Evolutionary conservation across 2,113 vertebrate species (phyloP).

Genomic region (Cyprinus carpio): DNA sequence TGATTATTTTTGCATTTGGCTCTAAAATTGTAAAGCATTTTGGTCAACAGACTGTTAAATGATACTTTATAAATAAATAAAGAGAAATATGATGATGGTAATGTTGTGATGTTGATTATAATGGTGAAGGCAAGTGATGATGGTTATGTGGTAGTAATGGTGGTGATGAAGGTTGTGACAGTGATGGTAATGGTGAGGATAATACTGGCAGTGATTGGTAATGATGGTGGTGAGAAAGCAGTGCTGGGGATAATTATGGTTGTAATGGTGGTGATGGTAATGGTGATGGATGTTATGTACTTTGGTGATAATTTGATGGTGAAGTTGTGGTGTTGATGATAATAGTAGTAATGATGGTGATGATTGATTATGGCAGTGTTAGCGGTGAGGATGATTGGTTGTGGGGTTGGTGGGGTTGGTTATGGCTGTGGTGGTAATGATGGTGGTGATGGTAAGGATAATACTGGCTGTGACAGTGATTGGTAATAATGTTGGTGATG

Average conservation of each 20-base stretch:
- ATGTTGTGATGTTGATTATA: no score
- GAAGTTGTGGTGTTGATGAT: neutral
- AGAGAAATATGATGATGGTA: no score
- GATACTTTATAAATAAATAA: no score
- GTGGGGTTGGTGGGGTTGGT: neutral
- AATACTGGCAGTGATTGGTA: neutral
- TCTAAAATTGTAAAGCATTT: no score
- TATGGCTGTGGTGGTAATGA: no score
- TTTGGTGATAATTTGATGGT: neutral
- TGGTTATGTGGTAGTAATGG: no score
- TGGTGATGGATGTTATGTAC: neutral
- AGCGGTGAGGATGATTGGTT: no score
- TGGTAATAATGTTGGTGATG: neutral
- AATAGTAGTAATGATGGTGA: no score
- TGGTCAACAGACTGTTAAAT: no score
- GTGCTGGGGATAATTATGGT: no score
- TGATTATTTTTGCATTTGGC: no score
- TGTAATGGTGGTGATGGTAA: neutral
- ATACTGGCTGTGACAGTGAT: neutral
- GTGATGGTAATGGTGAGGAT: neutral
- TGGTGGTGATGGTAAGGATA: neutral
- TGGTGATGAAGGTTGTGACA: neutral
- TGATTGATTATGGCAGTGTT: neutral
- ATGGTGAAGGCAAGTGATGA: no score
- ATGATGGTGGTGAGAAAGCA: neutral